These are phyloP conservation scores for Asbolus verrucosus DNA, from an alignment of 1,140 invertebrate genomes.

Conservation along the genomic window DNA sequence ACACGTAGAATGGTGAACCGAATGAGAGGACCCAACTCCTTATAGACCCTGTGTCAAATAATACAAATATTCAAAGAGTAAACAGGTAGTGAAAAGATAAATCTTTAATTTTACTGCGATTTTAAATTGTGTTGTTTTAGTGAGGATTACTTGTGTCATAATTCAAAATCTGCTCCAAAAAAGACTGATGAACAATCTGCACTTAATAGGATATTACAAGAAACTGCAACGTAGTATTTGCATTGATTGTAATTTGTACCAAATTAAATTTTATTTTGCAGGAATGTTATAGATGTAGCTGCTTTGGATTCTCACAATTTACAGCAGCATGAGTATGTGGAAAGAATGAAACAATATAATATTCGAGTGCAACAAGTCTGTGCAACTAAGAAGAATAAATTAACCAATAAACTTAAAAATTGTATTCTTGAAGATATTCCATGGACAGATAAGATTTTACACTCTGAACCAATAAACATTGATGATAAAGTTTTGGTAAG, in stretches of 20 bases:
- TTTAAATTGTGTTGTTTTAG: conserved; percentile 64
- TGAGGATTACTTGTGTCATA: conserved; percentile 74
- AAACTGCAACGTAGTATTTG: conserved; percentile 92
- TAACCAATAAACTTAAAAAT: conserved; percentile 62
- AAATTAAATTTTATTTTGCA: conserved; percentile 61
- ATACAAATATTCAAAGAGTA: conserved; percentile 71
- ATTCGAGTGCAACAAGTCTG: conserved; percentile 71
- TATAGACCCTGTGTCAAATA: conserved; percentile 77
- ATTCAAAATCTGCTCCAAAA: conserved; percentile 76
- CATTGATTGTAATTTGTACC: no score
- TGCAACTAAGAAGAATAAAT: conserved; percentile 63
- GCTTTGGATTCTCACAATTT: conserved; percentile 82
- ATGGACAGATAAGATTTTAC: conserved; percentile 70
- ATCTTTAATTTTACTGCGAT: conserved; percentile 12
- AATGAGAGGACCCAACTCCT: conserved; percentile 78
- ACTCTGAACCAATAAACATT: conserved; percentile 67
- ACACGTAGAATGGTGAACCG: conserved; percentile 72
- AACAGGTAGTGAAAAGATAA: conserved; percentile 66
- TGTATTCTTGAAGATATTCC: conserved; percentile 72
- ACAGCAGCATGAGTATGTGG: conserved; percentile 84
- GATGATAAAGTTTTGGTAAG: conserved; percentile 72
- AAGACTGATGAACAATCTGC: conserved; percentile 90
- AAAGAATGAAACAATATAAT: conserved; percentile 79
- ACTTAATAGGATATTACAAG: conserved; percentile 86
- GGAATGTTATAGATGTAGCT: conserved; percentile 87